Evolutionary conservation across 2,888 invertebrate species (phyloP).

Genomic region (Parnassius glacialis): DNA sequence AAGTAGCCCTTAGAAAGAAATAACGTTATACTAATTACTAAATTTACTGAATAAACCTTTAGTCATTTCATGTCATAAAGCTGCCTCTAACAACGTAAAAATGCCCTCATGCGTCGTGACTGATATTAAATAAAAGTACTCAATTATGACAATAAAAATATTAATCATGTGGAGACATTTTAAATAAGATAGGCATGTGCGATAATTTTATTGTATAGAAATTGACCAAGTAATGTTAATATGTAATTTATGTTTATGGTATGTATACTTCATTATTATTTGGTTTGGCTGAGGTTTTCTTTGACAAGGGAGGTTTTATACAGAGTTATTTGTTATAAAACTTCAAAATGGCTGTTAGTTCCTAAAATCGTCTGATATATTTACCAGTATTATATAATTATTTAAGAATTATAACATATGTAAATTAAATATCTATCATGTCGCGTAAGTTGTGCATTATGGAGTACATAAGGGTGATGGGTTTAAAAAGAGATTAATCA

Average conservation of each 20-base stretch:
- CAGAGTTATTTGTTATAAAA: constrained; percentile 63
- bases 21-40: too few species aligned
- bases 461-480: constrained; percentile 9
- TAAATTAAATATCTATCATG: constrained; percentile 1
- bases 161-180: too few species aligned
- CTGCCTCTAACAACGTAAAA: too few species aligned
- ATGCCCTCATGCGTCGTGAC: too few species aligned
- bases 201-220: constrained; percentile 4
- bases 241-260: not conserved
- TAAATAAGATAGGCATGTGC: not conserved
- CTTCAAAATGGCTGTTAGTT: constrained; percentile 14
- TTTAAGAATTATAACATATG: constrained; percentile 10
- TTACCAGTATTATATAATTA: constrained; percentile 15
- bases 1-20: too few species aligned
- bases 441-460: not conserved
- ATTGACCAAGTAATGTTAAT: constrained; percentile 24
- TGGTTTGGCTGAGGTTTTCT: constrained; percentile 66
- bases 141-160: too few species aligned
- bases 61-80: too few species aligned
- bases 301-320: constrained; percentile 51
- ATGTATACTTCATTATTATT: constrained; percentile 46
- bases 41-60: too few species aligned
- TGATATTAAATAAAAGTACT: too few species aligned
- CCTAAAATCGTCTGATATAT: constrained; percentile 19
- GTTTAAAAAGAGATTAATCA: constrained; percentile 15